Conservation (phyloP, 1,140 invertebrate genomes). For the Muscidifurax raptorellus region DNA sequence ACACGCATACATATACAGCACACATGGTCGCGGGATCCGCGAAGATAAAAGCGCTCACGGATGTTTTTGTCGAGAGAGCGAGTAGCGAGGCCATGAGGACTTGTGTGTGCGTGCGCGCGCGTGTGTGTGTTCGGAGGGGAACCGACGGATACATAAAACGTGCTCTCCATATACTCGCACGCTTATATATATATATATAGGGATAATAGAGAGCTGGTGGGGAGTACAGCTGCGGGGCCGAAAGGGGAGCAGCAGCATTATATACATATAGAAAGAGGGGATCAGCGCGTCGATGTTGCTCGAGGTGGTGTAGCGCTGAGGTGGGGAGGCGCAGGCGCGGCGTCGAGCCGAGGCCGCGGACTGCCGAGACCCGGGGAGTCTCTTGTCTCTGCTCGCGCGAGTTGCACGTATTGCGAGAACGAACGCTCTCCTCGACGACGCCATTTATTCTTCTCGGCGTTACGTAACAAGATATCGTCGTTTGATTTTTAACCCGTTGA, state of each 20-base stretch:
- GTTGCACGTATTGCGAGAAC: conserved; percentile 65
- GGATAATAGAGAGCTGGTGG: not conserved
- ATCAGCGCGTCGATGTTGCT: not conserved
- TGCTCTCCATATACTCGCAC: not conserved
- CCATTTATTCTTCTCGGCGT: not conserved
- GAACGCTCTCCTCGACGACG: not conserved
- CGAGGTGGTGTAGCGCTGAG: conserved; percentile 8
- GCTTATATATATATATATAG: not conserved
- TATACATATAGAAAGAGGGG: conserved; percentile 51
- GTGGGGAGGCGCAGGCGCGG: conserved; percentile 39
- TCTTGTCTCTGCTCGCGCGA: conserved; percentile 71
- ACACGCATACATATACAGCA: too few relatives aligned
- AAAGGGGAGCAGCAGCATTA: conserved; percentile 9
- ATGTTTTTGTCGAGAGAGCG: conserved; percentile 62
- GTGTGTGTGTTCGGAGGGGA: conserved; percentile 5
- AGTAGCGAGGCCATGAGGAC: conserved; percentile 54
- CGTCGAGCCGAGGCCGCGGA: conserved; percentile 19
- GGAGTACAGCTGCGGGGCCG: conserved; percentile 1
- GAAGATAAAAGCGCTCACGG: conserved; percentile 63
- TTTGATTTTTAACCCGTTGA: not conserved
- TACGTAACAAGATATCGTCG: conserved; percentile 13
- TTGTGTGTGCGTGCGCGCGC: not conserved
- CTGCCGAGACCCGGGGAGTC: conserved; percentile 59
- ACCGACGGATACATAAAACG: conserved; percentile 37
- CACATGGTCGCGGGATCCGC: not conserved